Base-by-base conservation (phyloP, 2,797 vertebrate species). In the Lutjanus argentimaculatus region DNA sequence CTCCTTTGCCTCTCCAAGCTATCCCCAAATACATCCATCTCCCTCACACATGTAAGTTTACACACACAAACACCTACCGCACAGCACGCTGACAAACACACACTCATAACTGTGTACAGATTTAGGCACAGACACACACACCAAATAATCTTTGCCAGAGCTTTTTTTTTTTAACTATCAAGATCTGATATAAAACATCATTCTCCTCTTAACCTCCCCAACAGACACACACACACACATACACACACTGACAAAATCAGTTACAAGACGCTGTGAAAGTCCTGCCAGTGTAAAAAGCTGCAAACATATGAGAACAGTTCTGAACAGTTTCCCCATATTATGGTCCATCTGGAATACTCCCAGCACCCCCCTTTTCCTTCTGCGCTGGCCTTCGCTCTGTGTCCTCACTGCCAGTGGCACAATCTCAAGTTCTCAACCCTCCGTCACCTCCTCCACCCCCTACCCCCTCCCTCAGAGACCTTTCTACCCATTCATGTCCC, bases 301-400 rank as follows among this genome's bases (percentile, higher is more conserved):
- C 86, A 92, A 90, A 92, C 87, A 94, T 82, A 90, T 90, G 84
- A 90, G 83, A 90, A 88, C 84, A 92, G 86, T 84, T 83, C 83
- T 83, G 85, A 91, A 83, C 87, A 92, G 85, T 90, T 90, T 93
- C 85, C 86, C 87, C 82, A 92, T 84, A 90, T 91, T 91, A 85
- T 87, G 79, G 73, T 90, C 90, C 88, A 92, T 92, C 92, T 92
- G 91, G 89, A 92, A n/a, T 22, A 17, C 80, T 79, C 86, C 89
- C 89, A 88, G 80, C 67, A 59, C 64, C 83, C 77, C 58, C 77
- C 53, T 22, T 59, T 75, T 63, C 72, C 78, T 75, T 62, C 67
- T 70, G 76, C 40, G 19, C 85, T 88, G 82, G 86, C 83, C 86
- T 91, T 88, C 72, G 67, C 85, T 82, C 74, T 53, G 79, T 91